These are phyloP conservation scores for Drosophila athabasca DNA, from an alignment of 1,140 invertebrate genomes.

Conservation along the genomic window DNA sequence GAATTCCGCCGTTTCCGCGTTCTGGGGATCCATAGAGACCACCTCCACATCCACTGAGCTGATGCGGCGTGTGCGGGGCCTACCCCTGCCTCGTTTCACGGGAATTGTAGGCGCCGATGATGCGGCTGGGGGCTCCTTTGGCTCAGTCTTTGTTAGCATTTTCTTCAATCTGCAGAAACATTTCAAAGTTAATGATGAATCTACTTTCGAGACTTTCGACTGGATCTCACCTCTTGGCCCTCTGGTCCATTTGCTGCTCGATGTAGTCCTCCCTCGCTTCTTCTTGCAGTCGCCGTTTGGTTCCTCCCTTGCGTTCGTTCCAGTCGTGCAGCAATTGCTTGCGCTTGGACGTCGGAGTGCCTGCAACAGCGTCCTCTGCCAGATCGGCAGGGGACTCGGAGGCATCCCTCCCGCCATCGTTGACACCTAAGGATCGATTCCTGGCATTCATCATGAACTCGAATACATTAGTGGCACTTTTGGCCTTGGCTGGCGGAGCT, in stretches of 20 bases:
- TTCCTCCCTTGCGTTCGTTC: constrained; percentile 85
- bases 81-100: constrained; percentile 46
- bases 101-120: constrained; percentile 33
- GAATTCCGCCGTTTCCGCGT: constrained; percentile 62
- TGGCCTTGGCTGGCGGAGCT: constrained; percentile 10
- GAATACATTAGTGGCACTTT: constrained; percentile 85
- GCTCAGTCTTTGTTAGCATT: constrained; percentile 64
- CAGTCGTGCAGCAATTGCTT: constrained; percentile 85
- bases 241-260: constrained; percentile 85
- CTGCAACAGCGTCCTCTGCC: constrained; percentile 56
- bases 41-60: constrained; percentile 32
- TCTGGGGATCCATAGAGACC: background rate
- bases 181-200: background rate
- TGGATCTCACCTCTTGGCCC: constrained; percentile 84
- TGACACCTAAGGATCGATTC: constrained; percentile 86
- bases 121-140: constrained; percentile 18
- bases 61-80: constrained; percentile 38
- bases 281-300: constrained; percentile 85
- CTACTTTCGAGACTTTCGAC: too few species aligned
- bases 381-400: constrained; percentile 66
- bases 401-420: constrained; percentile 84
- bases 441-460: constrained; percentile 87
- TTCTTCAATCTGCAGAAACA: constrained; percentile 65
- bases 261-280: constrained; percentile 85
- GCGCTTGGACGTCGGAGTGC: constrained; percentile 84